A percentile compares a stretch with the other conserved stretches of the same genome.
Evolutionary conservation across 2,113 vertebrate genomes (phyloP).

Genomic region (Echinops telfairi): DNA sequence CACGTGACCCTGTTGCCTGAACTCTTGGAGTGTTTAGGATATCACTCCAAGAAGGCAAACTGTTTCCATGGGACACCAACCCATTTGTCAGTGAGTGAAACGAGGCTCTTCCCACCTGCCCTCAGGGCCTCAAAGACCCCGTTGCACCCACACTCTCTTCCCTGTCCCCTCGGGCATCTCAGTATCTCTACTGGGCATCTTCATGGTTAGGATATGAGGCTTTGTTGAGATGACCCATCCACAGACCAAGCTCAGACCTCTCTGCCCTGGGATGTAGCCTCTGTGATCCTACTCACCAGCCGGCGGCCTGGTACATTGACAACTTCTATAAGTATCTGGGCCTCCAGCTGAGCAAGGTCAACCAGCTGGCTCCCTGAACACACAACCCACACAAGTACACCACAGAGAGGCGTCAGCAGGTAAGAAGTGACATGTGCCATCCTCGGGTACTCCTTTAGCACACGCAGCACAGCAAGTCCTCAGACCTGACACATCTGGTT

Average conservation of each 20-base stretch:
- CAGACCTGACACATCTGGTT: not conserved
- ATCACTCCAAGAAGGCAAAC: not conserved
- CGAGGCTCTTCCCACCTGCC: not conserved
- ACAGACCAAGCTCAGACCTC: too few species aligned
- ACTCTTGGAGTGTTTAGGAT: not conserved
- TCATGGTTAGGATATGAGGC: too few species aligned
- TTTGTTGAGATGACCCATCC: too few species aligned
- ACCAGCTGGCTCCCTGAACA: not conserved
- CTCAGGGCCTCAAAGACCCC: not conserved
- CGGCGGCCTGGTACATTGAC: not conserved
- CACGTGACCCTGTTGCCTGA: rapidly evolving
- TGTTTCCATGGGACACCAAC: not conserved
- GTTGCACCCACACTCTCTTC: too few species aligned
- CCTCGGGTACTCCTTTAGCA: not conserved
- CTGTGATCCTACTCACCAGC: rapidly evolving
- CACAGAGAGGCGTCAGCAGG: not conserved
- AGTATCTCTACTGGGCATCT: too few species aligned
- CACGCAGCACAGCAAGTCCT: not conserved
- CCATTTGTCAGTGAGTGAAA: not conserved
- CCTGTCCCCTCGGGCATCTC: too few species aligned
- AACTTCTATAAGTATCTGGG: not conserved
- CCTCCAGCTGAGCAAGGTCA: not conserved
- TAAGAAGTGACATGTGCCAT: not conserved
- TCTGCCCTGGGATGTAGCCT: not conserved
- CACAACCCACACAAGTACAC: too few species aligned